phyloP scores from a whole-genome alignment of 2,797 vertebrate genomes.

The Rhinella marina region DNA sequence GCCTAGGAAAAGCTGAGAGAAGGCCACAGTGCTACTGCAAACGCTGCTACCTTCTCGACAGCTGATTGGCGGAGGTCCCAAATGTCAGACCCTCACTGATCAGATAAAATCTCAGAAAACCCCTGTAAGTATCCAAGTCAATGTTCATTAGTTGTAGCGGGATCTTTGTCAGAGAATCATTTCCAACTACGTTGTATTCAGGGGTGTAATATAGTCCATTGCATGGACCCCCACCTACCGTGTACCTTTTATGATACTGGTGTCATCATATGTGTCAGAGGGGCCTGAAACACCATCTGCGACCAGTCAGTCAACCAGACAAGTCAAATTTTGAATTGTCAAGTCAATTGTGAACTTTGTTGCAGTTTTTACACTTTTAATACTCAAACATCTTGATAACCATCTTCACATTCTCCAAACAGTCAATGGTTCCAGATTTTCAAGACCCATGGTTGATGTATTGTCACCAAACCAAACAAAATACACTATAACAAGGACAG shows the following conservation, averaged over 20 bases:
- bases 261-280: not conserved
- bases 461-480: slow-evolving; percentile 86
- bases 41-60: too few relatives aligned
- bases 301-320: too few relatives aligned
- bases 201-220: not conserved
- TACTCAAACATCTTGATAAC: not conserved
- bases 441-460: slow-evolving; percentile 75
- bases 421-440: slow-evolving; percentile 88
- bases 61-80: too few relatives aligned
- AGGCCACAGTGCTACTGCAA: too few relatives aligned
- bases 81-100: too few relatives aligned
- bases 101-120: too few relatives aligned
- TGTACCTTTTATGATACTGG: too few relatives aligned
- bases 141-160: not conserved
- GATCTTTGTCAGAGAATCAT: not conserved
- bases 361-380: not conserved
- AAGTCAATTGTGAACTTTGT: not conserved
- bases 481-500: slow-evolving; percentile 80
- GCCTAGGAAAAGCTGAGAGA: too few relatives aligned
- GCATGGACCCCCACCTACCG: too few relatives aligned
- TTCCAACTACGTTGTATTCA: not conserved
- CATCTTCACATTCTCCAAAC: slow-evolving; percentile 58
- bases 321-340: not conserved
- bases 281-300: not conserved
- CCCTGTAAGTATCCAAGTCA: not conserved